Base-by-base conservation (phyloP, 2,888 invertebrate genomes). In the Mythimna impura region DNA sequence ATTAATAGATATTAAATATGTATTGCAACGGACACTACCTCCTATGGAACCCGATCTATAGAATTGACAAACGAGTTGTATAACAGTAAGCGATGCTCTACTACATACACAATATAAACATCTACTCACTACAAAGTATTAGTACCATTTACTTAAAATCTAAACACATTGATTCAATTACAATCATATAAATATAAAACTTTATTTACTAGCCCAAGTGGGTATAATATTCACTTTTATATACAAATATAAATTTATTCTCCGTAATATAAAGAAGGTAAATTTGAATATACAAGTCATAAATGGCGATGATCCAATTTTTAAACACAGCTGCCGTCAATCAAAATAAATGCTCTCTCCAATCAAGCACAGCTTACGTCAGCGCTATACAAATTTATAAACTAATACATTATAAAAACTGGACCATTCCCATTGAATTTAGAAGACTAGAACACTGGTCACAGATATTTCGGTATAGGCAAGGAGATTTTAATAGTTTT, bases 371-470 rank as follows among this genome's bases (percentile, higher is more conserved):
- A 36, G 72, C 58, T 22, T 57, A 66, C 68, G 69, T 79, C 76
- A 76, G 60, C 74, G 57, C 78, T 80, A 85, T 81, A 80, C 79
- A 79, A 68, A 82, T 78, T 65, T 77, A 75, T 77, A 75, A 82
- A 69, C 76, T 83, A 81, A 86, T 83, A 57, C 80, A 78, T 81
- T 79, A 84, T 78, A 89, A 88, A 90, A 89, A 89, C 81, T 88
- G 90, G 90, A 91, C 86, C 91, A 91, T 86, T 79, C 78, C 87
- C 89, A 87, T 83, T 73, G 81, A 89, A 89, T 89, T 88, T 91
- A 88, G 86, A 88, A 92, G 96, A 96, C 96, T 96, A 96, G 96
- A 96, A 91, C 92, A 92, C 91, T 93, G 94, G 93, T 95, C 94
- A 94, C 93, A 94, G 93, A 92, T 91, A 89, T 90, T 90, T 89